Base-by-base conservation (phyloP, 2,888 invertebrate species). In the Chalcis sispes region DNA sequence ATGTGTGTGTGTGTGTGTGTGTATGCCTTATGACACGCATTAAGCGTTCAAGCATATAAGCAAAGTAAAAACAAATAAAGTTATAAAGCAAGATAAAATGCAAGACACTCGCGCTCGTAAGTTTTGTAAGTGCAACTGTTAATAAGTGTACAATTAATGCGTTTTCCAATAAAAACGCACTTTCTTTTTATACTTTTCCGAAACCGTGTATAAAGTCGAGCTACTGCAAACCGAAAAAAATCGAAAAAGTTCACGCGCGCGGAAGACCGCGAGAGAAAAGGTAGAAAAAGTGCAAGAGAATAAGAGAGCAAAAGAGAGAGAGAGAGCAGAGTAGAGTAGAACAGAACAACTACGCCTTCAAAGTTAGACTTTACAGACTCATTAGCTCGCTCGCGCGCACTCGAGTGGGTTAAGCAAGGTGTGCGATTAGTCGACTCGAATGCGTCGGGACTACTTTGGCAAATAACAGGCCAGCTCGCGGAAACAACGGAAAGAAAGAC, bases 1-100 rank as follows among this genome's bases (percentile, higher is more conserved):
- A n/a, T n/a, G n/a, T n/a, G n/a, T n/a, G n/a, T n/a, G n/a, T 36
- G 36, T 36, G 10, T 7, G 10, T 36, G 10, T 10, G 10, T 36
- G 10, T 36, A 36, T 10, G 36, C 36, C 7, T 23, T 20, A 36
- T 10, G 36, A 13, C 4, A n/a, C 10, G 8, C 18, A 23, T 10
- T 4, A 27, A 65, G 36, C 15, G 23, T 32, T 36, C 29, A 52
- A 36, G 36, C 13, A 25, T 36, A 40, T 42, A 27, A 32, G 36
- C 27, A n/a, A n/a, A n/a, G n/a, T n/a, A n/a, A n/a, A 69, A 58
- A 23, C 18, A 25, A 58, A 70, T 50, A 42, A 54, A 73, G 59
- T 61, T 52, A 61, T 61, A 61, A 66, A 73, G 59, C 66, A 32
- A 73, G 66, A 73, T 67, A 73, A 66, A 67, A 52, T 29, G 66